Evolutionary conservation across 2,888 invertebrate species (phyloP).

Genomic region (Sesia apiformis): DNA sequence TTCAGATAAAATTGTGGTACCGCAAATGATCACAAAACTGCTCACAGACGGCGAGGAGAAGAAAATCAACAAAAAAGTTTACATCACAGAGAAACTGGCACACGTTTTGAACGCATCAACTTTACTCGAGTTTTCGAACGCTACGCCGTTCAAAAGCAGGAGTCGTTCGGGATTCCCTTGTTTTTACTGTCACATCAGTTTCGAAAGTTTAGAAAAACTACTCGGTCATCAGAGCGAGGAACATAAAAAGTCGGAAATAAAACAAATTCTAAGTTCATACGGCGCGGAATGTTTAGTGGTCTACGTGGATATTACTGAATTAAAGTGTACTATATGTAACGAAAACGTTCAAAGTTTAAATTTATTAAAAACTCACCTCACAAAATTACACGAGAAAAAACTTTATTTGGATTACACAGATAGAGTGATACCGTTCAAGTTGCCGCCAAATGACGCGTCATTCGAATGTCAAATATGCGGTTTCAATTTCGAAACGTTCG

Average conservation of each 20-base stretch:
- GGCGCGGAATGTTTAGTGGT: constrained; percentile 3
- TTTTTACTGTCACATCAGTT: constrained; percentile 3
- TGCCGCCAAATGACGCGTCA: constrained; percentile 4
- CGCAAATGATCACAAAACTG: not conserved
- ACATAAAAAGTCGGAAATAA: constrained; percentile 1
- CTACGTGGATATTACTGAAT: constrained; percentile 5
- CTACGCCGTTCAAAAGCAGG: constrained; percentile 4
- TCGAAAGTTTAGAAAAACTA: not conserved
- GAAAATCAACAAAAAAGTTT: not conserved
- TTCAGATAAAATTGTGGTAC: constrained; percentile 24
- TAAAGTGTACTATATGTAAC: constrained; percentile 6
- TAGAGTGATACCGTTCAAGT: constrained; percentile 6
- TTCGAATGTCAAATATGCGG: constrained; percentile 50
- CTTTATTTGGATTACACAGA: constrained; percentile 2
- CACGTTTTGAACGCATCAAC: constrained; percentile 1
- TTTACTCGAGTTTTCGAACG: constrained; percentile 2
- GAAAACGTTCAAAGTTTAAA: not conserved
- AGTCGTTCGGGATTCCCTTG: constrained; percentile 2
- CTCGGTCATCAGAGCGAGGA: not conserved
- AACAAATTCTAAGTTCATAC: constrained; percentile 1
- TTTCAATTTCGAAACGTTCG: constrained; percentile 51
- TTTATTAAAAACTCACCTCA: constrained; percentile 3
- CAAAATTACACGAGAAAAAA: constrained; percentile 3
- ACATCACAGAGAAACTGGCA: not conserved
- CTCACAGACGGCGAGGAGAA: not conserved